Percentiles rank a stretch among this genome's conserved stretches.
Conservation (phyloP, 2,888 invertebrate species). For the Rhagonycha lutea region DNA sequence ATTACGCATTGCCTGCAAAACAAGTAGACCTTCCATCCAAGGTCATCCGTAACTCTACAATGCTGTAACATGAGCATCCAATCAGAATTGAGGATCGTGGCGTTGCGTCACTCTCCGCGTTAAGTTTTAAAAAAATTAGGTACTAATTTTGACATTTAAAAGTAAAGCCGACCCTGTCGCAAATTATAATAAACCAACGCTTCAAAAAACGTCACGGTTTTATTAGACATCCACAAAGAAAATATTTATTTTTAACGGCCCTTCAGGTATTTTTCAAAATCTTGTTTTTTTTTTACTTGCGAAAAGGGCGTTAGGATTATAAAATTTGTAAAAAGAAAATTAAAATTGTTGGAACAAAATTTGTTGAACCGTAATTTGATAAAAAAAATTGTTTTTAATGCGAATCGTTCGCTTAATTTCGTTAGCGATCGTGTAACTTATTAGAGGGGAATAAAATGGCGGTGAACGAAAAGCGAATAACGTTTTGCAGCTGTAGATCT, state of each 20-base stretch:
- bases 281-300: not conserved
- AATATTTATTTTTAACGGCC: not conserved
- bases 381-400: not conserved
- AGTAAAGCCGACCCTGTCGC: not conserved
- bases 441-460: constrained; percentile 36
- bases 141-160: not conserved
- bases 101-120: too few relatives aligned
- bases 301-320: not conserved
- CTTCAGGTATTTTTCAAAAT: not conserved
- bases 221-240: not conserved
- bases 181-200: not conserved
- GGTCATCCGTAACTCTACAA: too few relatives aligned
- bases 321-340: too few relatives aligned
- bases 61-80: too few relatives aligned
- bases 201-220: not conserved
- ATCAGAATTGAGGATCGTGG: too few relatives aligned
- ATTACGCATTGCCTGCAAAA: too few relatives aligned
- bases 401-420: constrained; percentile 2
- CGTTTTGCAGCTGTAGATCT: constrained; percentile 47
- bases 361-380: not conserved
- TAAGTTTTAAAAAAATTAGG: too few relatives aligned
- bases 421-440: not conserved
- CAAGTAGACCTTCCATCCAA: too few relatives aligned
- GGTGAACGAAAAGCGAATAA: constrained; percentile 43
- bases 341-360: not conserved